Percentiles rank a stretch among this genome's conserved stretches.
These are phyloP conservation scores for Bursaphelenchus mucronatus DNA, from an alignment of 1,140 invertebrate genomes.

Conservation along the genomic window DNA sequence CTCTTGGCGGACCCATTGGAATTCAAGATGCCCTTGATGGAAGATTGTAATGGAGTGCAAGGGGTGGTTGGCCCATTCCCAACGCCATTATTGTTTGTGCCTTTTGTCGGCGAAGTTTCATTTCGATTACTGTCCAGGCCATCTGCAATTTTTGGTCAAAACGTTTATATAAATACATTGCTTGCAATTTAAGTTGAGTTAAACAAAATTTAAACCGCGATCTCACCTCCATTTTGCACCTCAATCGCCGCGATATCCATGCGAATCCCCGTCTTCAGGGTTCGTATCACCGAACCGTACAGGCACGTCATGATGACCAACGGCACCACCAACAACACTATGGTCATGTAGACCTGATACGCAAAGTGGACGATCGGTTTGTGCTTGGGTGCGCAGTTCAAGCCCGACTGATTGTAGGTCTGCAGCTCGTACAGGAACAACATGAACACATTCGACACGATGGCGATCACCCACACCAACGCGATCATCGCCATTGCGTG, in stretches of 20 bases:
- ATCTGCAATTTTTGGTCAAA: no score
- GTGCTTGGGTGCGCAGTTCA: slow-evolving; percentile 48
- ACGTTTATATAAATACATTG: no score
- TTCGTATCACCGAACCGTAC: slow-evolving; percentile 40
- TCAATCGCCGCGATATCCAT: slow-evolving; percentile 54
- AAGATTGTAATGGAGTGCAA: no score
- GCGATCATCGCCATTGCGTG: slow-evolving; percentile 46
- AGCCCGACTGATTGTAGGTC: slow-evolving; percentile 41
- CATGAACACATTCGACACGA: slow-evolving; percentile 49
- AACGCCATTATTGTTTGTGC: no score
- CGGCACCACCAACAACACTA: slow-evolving; percentile 45
- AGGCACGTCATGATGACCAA: slow-evolving; percentile 45
- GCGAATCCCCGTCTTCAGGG: slow-evolving; percentile 36
- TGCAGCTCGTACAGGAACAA: slow-evolving; percentile 48
- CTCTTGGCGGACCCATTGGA: no score
- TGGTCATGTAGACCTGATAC: slow-evolving; percentile 51
- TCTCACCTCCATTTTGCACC: slow-evolving; percentile 13
- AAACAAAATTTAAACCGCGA: background rate
- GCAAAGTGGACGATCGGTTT: slow-evolving; percentile 39
- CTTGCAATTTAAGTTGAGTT: no score
- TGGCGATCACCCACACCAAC: slow-evolving; percentile 47
- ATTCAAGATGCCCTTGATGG: no score
- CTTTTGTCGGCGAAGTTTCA: no score
- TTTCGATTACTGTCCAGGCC: no score
- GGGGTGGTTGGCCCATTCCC: no score